Conservation (phyloP, 2,113 vertebrate species). For the Pelvicachromis taeniatus region DNA sequence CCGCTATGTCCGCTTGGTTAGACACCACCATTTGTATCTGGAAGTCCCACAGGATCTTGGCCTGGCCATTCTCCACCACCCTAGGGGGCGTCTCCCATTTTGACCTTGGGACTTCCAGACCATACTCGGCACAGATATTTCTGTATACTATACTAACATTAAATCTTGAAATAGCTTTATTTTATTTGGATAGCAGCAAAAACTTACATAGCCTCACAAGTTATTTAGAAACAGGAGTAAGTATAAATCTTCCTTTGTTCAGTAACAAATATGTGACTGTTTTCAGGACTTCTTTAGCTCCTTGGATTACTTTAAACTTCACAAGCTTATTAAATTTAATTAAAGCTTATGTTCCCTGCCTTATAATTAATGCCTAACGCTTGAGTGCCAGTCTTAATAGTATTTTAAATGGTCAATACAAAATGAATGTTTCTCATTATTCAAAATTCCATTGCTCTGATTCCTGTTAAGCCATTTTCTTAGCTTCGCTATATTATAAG, state of each 20-base stretch:
- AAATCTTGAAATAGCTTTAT: no score
- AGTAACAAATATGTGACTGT: neutral
- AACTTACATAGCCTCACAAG: neutral
- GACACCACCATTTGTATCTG: no score
- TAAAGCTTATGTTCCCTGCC: constrained; percentile 63
- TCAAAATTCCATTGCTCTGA: constrained; percentile 56
- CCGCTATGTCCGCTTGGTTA: no score
- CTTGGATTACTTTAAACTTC: constrained; percentile 38
- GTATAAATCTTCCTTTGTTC: neutral
- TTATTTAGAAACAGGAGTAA: neutral
- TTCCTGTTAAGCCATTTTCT: constrained; percentile 24
- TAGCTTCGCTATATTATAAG: neutral
- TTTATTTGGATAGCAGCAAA: neutral
- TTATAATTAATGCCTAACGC: constrained; percentile 73
- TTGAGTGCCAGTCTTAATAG: constrained; percentile 73
- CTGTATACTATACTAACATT: no score
- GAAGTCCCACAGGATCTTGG: no score
- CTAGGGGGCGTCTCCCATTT: no score
- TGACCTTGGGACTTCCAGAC: no score
- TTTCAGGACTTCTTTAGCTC: constrained; percentile 47
- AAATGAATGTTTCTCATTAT: constrained; percentile 72
- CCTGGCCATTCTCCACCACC: no score
- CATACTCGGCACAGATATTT: no score
- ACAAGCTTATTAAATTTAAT: constrained; percentile 72
- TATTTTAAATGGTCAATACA: constrained; percentile 70